phyloP scores from a whole-genome alignment of 2,888 invertebrate genomes.

The Galeruca laticollis region DNA sequence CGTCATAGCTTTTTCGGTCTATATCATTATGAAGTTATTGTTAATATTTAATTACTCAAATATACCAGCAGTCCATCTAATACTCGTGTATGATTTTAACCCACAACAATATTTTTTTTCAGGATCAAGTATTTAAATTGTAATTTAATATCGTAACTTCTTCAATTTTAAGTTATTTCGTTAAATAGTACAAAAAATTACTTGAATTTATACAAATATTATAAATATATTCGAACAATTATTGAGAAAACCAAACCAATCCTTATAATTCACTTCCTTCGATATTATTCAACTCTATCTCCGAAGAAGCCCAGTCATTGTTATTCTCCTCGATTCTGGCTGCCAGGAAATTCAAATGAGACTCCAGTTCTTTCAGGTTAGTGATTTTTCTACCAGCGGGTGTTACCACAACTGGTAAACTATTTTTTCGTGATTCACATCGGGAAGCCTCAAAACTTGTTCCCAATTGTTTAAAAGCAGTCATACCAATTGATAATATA shows the following conservation, averaged over 20 bases:
- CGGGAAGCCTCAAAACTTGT: too few relatives aligned
- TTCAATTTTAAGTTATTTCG: too few relatives aligned
- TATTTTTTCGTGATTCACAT: neutral
- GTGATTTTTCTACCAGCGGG: neutral
- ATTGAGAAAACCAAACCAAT: neutral
- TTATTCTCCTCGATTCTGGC: neutral
- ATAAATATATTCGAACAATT: neutral
- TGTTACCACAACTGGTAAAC: neutral
- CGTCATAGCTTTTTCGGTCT: too few relatives aligned
- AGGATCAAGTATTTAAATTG: too few relatives aligned
- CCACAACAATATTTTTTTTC: too few relatives aligned
- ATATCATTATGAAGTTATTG: too few relatives aligned
- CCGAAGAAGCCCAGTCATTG: neutral
- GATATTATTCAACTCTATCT: conserved; percentile 1
- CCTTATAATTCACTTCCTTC: neutral
- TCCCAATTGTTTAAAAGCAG: neutral
- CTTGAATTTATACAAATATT: neutral
- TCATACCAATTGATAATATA: neutral
- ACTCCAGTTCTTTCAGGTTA: neutral
- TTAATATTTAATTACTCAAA: too few relatives aligned
- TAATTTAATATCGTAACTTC: too few relatives aligned
- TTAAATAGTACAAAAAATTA: too few relatives aligned
- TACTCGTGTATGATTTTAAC: too few relatives aligned
- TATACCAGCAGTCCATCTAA: too few relatives aligned
- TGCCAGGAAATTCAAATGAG: neutral